Base-by-base conservation (phyloP, 2,888 invertebrate species). In the Ophion ellenae region DNA sequence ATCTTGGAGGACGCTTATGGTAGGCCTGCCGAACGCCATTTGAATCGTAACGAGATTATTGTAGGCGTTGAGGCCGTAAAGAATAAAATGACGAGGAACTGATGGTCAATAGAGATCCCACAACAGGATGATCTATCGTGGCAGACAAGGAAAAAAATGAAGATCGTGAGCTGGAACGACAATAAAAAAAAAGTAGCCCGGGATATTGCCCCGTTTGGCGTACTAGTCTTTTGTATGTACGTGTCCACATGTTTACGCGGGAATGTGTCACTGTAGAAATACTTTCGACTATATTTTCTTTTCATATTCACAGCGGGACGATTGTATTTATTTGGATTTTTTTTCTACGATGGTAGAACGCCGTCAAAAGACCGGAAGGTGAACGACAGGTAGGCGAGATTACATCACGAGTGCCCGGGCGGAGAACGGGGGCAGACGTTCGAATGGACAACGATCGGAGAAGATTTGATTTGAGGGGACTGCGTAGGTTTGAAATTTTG, bases 11-110 rank as follows among this genome's bases (percentile, higher is more conserved):
- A 47, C n/a, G 57, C 2, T 20, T 40, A 59, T 73, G 63, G 20
- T 57, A 80, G 66, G 78, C 88, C 88, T 88, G 85, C 82, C 77
- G 73, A 85, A 84, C 86, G 81, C 89, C 89, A 91, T 90, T 90
- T 90, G 87, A 89, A 90, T 90, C 91, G 90, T 93, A 93, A 93
- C 92, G 92, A 93, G 92, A 93, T 93, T 92, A 93, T 92, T 92
- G 92, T 92, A 91, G 91, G 92, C 92, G 93, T 93, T 91, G 91
- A 92, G 79, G 89, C 91, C 90, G 90, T 89, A 87, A 89, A 90
- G 89, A 92, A 92, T 90, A 84, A 53, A 53, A 83, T 84, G 76
- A 73, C 63, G 1, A 74, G 69, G 79, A 81, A 77, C 63, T 36
- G 53, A 53, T 76, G 59, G 73, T 84, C 84, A 87, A 87, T 85